These are phyloP conservation scores for Taenioides sp. DNA, from an alignment of 2,797 vertebrate species.

Conservation along the genomic window DNA sequence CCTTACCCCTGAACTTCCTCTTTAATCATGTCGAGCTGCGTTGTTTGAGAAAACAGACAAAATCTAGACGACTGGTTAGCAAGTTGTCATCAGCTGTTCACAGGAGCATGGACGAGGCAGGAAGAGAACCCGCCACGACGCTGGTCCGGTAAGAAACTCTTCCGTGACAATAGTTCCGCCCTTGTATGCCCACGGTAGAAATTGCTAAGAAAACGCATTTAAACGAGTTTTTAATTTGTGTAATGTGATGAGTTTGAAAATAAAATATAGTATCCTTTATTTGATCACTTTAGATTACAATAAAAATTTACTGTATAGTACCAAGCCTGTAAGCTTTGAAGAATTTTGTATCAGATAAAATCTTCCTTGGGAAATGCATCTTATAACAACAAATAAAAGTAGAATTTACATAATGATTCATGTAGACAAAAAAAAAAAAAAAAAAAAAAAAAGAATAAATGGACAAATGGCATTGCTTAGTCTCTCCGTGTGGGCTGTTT, in stretches of 20 bases:
- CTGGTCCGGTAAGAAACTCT: constrained; percentile 67
- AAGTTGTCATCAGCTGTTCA: constrained; percentile 63
- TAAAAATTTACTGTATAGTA: no score
- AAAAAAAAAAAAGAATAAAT: not conserved
- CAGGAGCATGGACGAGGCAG: constrained; percentile 44
- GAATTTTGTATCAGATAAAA: not conserved
- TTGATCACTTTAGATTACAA: no score
- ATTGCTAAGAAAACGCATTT: no score
- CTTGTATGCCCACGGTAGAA: not conserved
- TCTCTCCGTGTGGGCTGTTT: constrained; percentile 35
- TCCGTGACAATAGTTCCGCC: constrained; percentile 37
- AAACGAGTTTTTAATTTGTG: not conserved
- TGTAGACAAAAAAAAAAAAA: no score
- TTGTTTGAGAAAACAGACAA: constrained; percentile 20
- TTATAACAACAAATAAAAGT: no score
- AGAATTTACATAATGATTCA: not conserved
- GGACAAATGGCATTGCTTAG: not conserved
- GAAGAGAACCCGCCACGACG: constrained; percentile 51
- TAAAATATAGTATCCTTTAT: no score
- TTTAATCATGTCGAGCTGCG: constrained; percentile 73
- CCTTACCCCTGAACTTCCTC: constrained; percentile 77
- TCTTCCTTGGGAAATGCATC: not conserved
- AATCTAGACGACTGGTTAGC: constrained; percentile 21
- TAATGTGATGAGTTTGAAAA: not conserved
- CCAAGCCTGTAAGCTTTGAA: no score